A percentile compares a stretch with the other conserved stretches of the same genome.
Conservation (phyloP, 1,140 invertebrate genomes). For the Spodoptera litura region DNA sequence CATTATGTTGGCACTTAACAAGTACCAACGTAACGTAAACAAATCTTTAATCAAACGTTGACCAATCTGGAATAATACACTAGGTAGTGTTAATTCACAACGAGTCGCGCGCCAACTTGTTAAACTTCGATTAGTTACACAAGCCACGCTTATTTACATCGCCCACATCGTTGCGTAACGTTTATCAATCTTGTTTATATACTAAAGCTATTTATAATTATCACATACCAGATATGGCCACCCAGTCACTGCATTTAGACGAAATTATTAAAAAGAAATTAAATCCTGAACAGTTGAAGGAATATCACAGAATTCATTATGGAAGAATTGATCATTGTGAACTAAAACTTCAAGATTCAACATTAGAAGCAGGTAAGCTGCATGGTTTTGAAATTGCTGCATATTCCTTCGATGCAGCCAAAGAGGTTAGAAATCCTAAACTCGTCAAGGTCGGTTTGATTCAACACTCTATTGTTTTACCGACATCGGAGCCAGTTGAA, state of each 20-base stretch:
- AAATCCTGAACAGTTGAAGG: conserved; percentile 87
- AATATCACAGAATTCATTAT: conserved; percentile 92
- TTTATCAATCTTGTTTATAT: conserved; percentile 29
- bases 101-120: conserved; percentile 31
- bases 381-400: conserved; percentile 92
- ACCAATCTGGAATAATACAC: conserved; percentile 11
- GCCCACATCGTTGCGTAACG: conserved; percentile 45
- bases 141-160: conserved; percentile 40
- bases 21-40: background rate
- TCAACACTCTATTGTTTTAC: conserved; percentile 95
- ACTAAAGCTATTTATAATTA: conserved; percentile 13
- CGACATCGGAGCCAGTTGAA: conserved; percentile 90
- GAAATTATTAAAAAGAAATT: conserved; percentile 73
- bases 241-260: conserved; percentile 55
- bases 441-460: conserved; percentile 94
- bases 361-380: conserved; percentile 62
- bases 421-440: conserved; percentile 88
- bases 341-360: conserved; percentile 64
- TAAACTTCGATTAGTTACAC: conserved; percentile 39
- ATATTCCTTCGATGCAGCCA: conserved; percentile 88
- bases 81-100: conserved; percentile 41
- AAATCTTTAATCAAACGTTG: conserved; percentile 23
- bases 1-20: background rate
- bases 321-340: conserved; percentile 85
- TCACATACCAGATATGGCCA: conserved; percentile 22